Conservation (phyloP, 2,797 vertebrate genomes). For the Coracias cyanogaster region DNA sequence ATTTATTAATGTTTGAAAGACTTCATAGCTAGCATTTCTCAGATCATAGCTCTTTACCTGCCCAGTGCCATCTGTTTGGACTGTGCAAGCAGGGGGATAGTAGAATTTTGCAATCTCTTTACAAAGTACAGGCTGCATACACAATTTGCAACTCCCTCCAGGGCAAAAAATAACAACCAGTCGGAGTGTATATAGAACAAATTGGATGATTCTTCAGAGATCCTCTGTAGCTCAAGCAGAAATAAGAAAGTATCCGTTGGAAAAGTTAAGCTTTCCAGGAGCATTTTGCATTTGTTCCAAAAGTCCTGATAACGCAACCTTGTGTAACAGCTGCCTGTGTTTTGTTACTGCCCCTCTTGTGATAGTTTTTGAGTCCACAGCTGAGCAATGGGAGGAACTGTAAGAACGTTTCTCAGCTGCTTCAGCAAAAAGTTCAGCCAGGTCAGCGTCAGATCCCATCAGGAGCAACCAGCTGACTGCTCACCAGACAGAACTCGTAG, state of each 20-base stretch:
- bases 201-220: slow-evolving; percentile 31
- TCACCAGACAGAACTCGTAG: background rate
- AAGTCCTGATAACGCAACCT: background rate
- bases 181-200: slow-evolving; percentile 9
- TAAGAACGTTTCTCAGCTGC: slow-evolving; percentile 26
- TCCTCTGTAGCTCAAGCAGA: slow-evolving; percentile 31
- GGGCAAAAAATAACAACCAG: background rate
- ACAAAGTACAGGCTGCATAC: background rate
- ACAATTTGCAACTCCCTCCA: slow-evolving; percentile 10
- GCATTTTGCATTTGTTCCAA: slow-evolving; percentile 2
- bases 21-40: background rate
- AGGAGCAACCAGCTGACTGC: background rate
- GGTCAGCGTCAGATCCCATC: background rate
- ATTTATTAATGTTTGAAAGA: slow-evolving; percentile 54
- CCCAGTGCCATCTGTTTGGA: slow-evolving; percentile 25
- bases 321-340: slow-evolving; percentile 34
- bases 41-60: slow-evolving; percentile 22
- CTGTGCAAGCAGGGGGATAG: background rate
- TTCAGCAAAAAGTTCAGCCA: slow-evolving; percentile 41
- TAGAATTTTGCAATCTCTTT: background rate
- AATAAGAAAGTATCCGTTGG: slow-evolving; percentile 14
- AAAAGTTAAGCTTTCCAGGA: slow-evolving; percentile 27
- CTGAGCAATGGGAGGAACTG: background rate
- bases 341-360: background rate
- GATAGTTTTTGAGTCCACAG: background rate